Conservation (phyloP, 2,797 vertebrate species). For the Percopsis omiscomaycus region DNA sequence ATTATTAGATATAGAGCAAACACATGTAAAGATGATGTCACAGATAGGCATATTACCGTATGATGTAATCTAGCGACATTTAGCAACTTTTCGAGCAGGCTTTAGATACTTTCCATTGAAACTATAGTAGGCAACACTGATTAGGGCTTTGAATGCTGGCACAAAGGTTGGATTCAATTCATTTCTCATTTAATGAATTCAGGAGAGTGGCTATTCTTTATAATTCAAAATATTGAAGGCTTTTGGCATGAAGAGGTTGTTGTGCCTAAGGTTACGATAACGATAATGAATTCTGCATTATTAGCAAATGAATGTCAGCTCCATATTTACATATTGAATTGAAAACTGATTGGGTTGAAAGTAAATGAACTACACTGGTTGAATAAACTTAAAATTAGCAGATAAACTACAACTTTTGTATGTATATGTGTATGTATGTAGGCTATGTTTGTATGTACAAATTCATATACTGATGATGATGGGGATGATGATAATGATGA, state of each 20-base stretch:
- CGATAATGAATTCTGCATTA: constrained; percentile 34
- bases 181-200: constrained; percentile 50
- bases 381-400: constrained; percentile 23
- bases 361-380: constrained; percentile 25
- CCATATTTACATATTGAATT: constrained; percentile 45
- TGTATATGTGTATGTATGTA: constrained; percentile 36
- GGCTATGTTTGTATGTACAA: too few relatives aligned
- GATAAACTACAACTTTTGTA: constrained; percentile 38
- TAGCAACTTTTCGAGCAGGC: too few relatives aligned
- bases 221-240: constrained; percentile 42
- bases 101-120: too few relatives aligned
- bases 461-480: too few relatives aligned
- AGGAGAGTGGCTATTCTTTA: constrained; percentile 48
- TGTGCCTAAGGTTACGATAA: constrained; percentile 29
- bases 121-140: not conserved
- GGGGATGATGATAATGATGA: too few relatives aligned
- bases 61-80: too few relatives aligned
- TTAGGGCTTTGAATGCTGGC: constrained; percentile 39
- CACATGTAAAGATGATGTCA: too few relatives aligned
- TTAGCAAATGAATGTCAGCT: constrained; percentile 49
- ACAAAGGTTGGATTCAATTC: constrained; percentile 52
- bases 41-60: too few relatives aligned
- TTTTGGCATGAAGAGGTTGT: constrained; percentile 41
- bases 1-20: too few relatives aligned
- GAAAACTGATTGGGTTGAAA: constrained; percentile 42